A percentile compares a stretch with the other conserved stretches of the same genome.
Evolutionary conservation across 2,797 vertebrate species (phyloP).

Genomic region (Mastacembelus armatus): DNA sequence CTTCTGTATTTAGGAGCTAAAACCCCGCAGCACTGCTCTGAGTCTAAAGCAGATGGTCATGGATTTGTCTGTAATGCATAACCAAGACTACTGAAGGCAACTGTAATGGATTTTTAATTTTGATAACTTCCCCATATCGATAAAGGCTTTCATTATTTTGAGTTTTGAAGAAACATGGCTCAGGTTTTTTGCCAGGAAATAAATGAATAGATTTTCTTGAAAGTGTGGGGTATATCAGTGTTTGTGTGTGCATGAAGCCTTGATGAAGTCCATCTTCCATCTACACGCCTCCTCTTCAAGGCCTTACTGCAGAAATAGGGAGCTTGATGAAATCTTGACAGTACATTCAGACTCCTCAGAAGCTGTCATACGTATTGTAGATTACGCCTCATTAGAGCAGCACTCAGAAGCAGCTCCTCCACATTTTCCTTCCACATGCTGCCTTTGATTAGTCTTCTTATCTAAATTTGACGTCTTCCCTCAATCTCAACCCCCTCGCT

Average conservation of each 20-base stretch:
- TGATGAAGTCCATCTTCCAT: not conserved
- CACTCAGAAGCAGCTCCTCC: constrained; percentile 32
- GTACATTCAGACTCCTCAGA: constrained; percentile 22
- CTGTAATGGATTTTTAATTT: constrained; percentile 3
- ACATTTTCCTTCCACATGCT: constrained; percentile 17
- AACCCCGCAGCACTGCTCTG: not conserved
- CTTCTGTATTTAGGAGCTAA: constrained; percentile 6
- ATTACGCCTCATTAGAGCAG: constrained; percentile 57
- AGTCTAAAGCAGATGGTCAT: constrained; percentile 15
- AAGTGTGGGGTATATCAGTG: not conserved
- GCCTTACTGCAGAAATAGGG: constrained; percentile 17
- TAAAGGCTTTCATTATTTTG: constrained; percentile 11
- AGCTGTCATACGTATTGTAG: constrained; percentile 35
- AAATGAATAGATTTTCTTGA: not conserved
- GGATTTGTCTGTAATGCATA: constrained; percentile 17
- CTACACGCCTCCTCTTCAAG: constrained; percentile 16
- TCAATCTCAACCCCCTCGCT: constrained; percentile 5
- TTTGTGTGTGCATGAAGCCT: not conserved
- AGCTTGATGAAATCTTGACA: constrained; percentile 36
- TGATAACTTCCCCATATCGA: constrained; percentile 4
- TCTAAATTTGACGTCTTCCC: constrained; percentile 13
- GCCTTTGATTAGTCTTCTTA: constrained; percentile 55
- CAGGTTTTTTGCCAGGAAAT: constrained; percentile 7
- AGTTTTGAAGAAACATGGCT: not conserved
- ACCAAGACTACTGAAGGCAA: constrained; percentile 5